phyloP scores from a whole-genome alignment of 1,140 invertebrate genomes.

The Brachionus manjavacas region DNA sequence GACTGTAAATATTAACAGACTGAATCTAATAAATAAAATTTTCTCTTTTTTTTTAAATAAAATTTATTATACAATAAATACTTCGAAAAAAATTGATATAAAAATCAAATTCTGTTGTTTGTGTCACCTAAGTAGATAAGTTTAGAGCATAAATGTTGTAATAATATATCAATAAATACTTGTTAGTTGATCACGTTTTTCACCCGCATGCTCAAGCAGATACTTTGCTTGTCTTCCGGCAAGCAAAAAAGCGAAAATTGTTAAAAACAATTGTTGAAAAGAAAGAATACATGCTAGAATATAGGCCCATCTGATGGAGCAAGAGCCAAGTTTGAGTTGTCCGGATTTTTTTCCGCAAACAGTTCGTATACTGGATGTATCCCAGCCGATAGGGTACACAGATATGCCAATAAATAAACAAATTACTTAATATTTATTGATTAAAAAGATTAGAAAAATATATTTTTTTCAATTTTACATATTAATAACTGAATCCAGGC shows the following conservation, averaged over 20 bases:
- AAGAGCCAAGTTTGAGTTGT: conserved; percentile 71
- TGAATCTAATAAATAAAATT: neutral
- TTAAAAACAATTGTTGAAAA: conserved; percentile 79
- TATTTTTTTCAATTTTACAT: conserved; percentile 63
- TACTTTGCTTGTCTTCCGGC: conserved; percentile 64
- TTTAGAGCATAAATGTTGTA: neutral
- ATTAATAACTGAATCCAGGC: conserved; percentile 86
- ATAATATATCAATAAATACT: neutral
- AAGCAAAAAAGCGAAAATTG: conserved; percentile 84
- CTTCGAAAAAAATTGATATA: neutral
- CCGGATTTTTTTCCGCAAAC: conserved; percentile 77
- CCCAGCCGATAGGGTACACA: conserved; percentile 89
- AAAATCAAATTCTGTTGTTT: neutral
- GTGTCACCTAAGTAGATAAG: neutral
- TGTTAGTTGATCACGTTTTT: neutral
- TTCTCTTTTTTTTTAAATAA: neutral
- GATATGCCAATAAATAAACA: conserved; percentile 64
- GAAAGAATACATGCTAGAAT: conserved; percentile 84
- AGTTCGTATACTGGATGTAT: conserved; percentile 70
- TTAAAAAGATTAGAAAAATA: neutral
- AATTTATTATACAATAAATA: conserved; percentile 8
- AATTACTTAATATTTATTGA: conserved; percentile 47
- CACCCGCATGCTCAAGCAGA: neutral
- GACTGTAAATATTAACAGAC: neutral
- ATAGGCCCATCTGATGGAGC: conserved; percentile 88